phyloP scores from a whole-genome alignment of 2,113 vertebrate species.

The Halcyon malimbica region DNA sequence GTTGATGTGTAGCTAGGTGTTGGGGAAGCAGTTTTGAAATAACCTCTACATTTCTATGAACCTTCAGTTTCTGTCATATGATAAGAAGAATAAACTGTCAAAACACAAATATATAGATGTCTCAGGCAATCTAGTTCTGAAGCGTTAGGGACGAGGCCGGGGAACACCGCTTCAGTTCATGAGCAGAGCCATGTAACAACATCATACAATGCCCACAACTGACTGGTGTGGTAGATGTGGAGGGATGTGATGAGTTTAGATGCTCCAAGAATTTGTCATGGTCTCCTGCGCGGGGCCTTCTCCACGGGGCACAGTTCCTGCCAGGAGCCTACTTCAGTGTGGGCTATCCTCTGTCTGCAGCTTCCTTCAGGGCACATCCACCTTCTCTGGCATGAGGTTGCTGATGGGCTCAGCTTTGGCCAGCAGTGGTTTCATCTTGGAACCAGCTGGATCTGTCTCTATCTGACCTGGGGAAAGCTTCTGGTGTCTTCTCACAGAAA shows the following conservation, averaged over 20 bases:
- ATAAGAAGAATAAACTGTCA: not conserved
- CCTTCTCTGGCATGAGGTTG: not conserved
- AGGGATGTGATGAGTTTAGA: not conserved
- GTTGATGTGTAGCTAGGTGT: not conserved
- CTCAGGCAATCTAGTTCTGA: not conserved
- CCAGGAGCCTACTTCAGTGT: not conserved
- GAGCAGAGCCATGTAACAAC: not conserved
- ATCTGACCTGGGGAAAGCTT: not conserved
- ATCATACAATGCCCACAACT: not conserved
- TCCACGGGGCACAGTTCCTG: not conserved
- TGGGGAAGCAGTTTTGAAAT: not conserved
- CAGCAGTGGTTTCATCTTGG: not conserved
- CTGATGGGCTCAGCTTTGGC: not conserved
- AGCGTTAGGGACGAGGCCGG: fast-evolving
- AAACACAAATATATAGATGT: not conserved
- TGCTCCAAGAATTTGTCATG: not conserved
- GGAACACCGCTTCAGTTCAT: not conserved
- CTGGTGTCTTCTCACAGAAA: not conserved
- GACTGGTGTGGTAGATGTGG: not conserved
- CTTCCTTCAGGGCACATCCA: not conserved
- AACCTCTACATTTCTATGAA: not conserved
- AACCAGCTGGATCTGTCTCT: not conserved
- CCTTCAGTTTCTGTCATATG: not conserved
- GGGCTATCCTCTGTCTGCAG: not conserved
- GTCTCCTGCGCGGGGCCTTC: not conserved